These are phyloP conservation scores for Helicorthomorpha holstii DNA, from an alignment of 1,140 invertebrate species.

Conservation along the genomic window DNA sequence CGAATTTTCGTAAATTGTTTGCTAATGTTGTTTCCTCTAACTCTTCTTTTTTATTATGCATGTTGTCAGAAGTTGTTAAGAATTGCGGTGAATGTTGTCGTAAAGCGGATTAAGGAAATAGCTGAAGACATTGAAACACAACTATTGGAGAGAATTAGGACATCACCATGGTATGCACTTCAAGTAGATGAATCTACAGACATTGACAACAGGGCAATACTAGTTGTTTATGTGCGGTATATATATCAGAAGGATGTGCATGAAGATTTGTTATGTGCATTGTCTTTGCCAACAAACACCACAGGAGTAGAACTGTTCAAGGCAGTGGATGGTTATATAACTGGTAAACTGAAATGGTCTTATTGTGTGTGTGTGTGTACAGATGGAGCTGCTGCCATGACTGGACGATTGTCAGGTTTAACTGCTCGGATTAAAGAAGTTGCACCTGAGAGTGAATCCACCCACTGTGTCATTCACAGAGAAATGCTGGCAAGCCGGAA, in stretches of 20 bases:
- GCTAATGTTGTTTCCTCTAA: too few species aligned
- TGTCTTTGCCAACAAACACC: not conserved
- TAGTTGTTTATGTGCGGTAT: not conserved
- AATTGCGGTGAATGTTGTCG: not conserved
- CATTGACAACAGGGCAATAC: not conserved
- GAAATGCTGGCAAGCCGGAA: not conserved
- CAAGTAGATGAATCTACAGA: not conserved
- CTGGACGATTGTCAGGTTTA: not conserved
- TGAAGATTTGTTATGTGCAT: not conserved
- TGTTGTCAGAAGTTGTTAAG: too few species aligned
- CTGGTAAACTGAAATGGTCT: not conserved
- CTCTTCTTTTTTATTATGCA: too few species aligned
- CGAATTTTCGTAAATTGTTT: too few species aligned
- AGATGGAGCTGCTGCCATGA: not conserved
- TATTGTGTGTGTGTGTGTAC: not conserved
- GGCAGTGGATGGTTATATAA: not conserved
- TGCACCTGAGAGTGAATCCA: not conserved
- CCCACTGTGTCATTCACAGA: not conserved
- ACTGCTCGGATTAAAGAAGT: not conserved
- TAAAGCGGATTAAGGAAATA: not conserved
- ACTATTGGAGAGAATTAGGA: not conserved
- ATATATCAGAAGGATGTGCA: not conserved
- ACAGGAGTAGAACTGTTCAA: not conserved
- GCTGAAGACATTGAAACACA: not conserved
- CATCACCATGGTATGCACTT: not conserved